These are phyloP conservation scores for Chionis minor DNA, from an alignment of 2,113 vertebrate genomes.

Conservation along the genomic window DNA sequence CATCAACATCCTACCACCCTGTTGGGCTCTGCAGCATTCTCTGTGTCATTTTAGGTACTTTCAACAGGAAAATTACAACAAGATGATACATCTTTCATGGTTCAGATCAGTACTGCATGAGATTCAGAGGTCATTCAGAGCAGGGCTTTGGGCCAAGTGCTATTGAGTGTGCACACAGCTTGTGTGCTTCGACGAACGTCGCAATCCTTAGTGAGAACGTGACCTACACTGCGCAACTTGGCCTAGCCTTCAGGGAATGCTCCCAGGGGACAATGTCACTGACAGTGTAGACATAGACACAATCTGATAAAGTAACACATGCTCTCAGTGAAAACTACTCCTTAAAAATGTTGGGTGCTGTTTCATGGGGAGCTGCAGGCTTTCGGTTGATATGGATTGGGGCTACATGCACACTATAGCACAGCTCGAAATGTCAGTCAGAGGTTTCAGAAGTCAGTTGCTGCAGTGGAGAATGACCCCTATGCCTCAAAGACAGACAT, in stretches of 20 bases:
- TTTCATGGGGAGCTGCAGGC: neutral
- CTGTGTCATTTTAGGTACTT: neutral
- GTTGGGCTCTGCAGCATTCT: neutral
- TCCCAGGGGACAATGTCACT: neutral
- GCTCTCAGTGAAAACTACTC: neutral
- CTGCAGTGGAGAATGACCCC: neutral
- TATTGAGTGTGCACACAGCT: neutral
- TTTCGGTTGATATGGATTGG: rapidly evolving
- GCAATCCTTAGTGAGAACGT: neutral
- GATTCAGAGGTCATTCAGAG: neutral
- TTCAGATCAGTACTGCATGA: neutral
- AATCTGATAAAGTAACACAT: neutral
- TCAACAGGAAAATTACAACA: neutral
- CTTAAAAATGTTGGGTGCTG: neutral
- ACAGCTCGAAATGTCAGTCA: neutral
- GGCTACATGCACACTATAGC: neutral
- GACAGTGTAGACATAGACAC: neutral
- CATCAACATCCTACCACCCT: neutral
- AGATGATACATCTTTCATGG: neutral
- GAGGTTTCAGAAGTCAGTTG: neutral
- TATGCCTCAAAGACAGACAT: neutral
- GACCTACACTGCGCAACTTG: neutral
- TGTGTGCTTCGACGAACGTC: neutral
- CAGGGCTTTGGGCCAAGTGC: neutral
- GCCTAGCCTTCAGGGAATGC: neutral